Percentiles rank a stretch among this genome's conserved stretches.
Evolutionary conservation across 1,140 invertebrate species (phyloP).

Genomic region (Hylaeus anthracinus): DNA sequence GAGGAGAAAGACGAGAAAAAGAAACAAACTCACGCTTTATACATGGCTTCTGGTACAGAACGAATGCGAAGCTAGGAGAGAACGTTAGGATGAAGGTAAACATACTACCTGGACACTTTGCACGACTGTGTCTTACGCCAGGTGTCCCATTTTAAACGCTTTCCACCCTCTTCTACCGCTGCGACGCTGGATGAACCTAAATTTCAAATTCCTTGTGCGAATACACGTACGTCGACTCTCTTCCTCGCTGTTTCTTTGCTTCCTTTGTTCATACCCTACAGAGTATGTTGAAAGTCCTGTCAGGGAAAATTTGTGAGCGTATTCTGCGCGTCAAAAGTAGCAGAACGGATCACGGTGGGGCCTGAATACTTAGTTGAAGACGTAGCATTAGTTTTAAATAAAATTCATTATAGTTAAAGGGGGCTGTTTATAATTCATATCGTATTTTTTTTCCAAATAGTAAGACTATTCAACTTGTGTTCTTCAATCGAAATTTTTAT

Average conservation of each 20-base stretch:
- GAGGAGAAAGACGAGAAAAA: not conserved
- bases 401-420: too few relatives aligned
- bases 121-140: not conserved
- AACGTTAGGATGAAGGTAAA: conserved; percentile 14
- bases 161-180: not conserved
- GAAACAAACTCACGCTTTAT: not conserved
- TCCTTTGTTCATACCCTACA: not conserved
- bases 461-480: too few relatives aligned
- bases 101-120: conserved; percentile 10
- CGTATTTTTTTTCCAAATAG: too few relatives aligned
- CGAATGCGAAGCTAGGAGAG: not conserved
- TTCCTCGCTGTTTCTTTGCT: not conserved
- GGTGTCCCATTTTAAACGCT: too few relatives aligned
- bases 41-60: not conserved
- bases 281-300: not conserved
- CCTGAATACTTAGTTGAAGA: too few relatives aligned
- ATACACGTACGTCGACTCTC: not conserved
- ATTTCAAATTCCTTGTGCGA: conserved; percentile 16
- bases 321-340: too few relatives aligned
- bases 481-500: too few relatives aligned
- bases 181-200: not conserved
- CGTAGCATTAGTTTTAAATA: too few relatives aligned
- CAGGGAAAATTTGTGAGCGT: too few relatives aligned
- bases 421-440: too few relatives aligned
- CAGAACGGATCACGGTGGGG: too few relatives aligned